These are phyloP conservation scores for Dyspetes luteomarginatus DNA, from an alignment of 2,888 invertebrate genomes.

Conservation along the genomic window DNA sequence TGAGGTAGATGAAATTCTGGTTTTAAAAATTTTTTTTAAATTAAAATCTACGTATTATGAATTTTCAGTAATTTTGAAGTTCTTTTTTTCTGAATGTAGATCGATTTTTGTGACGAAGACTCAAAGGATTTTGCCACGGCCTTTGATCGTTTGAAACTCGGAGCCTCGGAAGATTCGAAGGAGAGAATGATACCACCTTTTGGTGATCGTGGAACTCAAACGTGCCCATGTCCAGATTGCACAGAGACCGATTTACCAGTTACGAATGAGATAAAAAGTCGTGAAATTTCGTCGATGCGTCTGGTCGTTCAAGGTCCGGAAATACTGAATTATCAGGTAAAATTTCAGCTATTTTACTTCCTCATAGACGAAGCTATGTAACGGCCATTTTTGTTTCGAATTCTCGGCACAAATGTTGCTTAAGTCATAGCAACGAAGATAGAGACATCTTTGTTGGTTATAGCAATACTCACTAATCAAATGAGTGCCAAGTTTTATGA, in stretches of 20 bases:
- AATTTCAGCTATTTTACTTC: too few species aligned
- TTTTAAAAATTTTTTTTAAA: too few species aligned
- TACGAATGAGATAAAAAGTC: slow-evolving; percentile 69
- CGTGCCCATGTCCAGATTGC: slow-evolving; percentile 70
- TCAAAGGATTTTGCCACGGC: slow-evolving; percentile 71
- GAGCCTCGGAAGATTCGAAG: slow-evolving; percentile 55
- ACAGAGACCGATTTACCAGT: slow-evolving; percentile 52
- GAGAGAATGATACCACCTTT: slow-evolving; percentile 38
- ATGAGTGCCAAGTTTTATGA: too few species aligned
- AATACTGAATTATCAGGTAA: slow-evolving; percentile 79
- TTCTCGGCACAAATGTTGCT: too few species aligned
- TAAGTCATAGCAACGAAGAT: too few species aligned
- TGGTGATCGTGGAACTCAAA: slow-evolving; percentile 66
- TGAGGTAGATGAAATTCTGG: slow-evolving; percentile 64
- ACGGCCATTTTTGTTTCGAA: too few species aligned
- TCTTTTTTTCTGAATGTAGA: too few species aligned
- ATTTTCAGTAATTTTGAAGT: too few species aligned
- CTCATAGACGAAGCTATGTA: too few species aligned
- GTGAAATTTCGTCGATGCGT: slow-evolving; percentile 75
- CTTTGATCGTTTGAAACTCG: slow-evolving; percentile 72
- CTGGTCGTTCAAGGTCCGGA: slow-evolving; percentile 76
- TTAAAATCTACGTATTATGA: too few species aligned
- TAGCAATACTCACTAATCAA: too few species aligned
- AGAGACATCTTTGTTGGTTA: too few species aligned
- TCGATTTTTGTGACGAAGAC: slow-evolving; percentile 60